Percentiles rank a stretch among this genome's conserved stretches.
Conservation (phyloP, 2,888 invertebrate genomes). For the Tipula confusa region DNA sequence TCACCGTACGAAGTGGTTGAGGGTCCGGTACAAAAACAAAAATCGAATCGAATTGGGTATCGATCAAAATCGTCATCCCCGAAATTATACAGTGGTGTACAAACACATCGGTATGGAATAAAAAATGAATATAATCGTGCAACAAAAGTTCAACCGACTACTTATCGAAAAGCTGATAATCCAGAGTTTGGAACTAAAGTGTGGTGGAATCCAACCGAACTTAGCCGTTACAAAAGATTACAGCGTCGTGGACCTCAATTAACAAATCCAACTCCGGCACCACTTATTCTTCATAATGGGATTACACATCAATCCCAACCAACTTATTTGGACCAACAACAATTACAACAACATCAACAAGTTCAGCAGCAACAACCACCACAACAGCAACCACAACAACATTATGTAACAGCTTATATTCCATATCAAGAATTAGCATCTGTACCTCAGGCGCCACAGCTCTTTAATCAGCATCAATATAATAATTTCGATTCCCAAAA, state of each 20-base stretch:
- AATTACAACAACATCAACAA: background rate
- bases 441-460: background rate
- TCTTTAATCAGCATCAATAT: background rate
- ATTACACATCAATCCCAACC: conserved; percentile 29
- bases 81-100: background rate
- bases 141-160: background rate
- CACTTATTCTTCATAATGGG: background rate
- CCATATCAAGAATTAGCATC: background rate
- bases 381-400: conserved; percentile 27
- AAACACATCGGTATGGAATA: background rate
- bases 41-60: background rate
- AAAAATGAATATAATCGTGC: background rate
- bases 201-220: background rate
- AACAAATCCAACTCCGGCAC: background rate
- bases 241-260: background rate
- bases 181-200: background rate
- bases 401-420: background rate
- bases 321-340: conserved; percentile 30
- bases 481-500: background rate
- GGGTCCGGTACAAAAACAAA: background rate
- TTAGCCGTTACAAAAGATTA: background rate
- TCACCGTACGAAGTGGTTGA: background rate
- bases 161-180: background rate
- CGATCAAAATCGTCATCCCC: background rate
- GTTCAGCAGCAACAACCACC: background rate